Conservation (phyloP, 2,888 invertebrate genomes). For the Pheosia tremula region DNA sequence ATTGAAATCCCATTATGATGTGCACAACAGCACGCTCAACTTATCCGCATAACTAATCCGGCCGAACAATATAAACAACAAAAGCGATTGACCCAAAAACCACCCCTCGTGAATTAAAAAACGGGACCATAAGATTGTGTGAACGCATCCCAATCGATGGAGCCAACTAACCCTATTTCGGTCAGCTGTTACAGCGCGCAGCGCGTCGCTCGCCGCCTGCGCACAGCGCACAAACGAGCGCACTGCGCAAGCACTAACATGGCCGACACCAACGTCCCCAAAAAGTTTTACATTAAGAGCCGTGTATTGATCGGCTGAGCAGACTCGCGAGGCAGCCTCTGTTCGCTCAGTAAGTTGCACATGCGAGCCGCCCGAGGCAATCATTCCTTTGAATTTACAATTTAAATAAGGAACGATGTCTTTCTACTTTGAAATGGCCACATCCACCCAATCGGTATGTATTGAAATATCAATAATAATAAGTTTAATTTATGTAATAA, state of each 20-base stretch:
- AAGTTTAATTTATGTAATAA: too few species aligned
- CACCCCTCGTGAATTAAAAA: constrained; percentile 32
- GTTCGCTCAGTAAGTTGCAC: too few species aligned
- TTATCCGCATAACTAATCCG: not conserved
- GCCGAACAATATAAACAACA: constrained; percentile 31
- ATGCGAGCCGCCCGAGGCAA: too few species aligned
- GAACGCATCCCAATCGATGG: constrained; percentile 46
- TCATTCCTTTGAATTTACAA: too few species aligned
- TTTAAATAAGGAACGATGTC: too few species aligned
- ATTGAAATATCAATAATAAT: too few species aligned
- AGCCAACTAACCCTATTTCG: constrained; percentile 36
- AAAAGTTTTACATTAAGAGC: constrained; percentile 48
- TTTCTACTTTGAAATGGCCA: too few species aligned
- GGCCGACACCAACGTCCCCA: constrained; percentile 48
- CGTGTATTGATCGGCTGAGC: too few species aligned
- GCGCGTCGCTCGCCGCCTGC: constrained; percentile 59
- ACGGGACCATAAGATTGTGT: constrained; percentile 32
- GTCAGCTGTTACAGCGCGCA: constrained; percentile 48
- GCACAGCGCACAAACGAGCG: constrained; percentile 49
- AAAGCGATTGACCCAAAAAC: constrained; percentile 48
- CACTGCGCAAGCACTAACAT: constrained; percentile 56
- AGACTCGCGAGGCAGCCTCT: too few species aligned
- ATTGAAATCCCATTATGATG: constrained; percentile 4
- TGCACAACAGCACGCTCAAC: constrained; percentile 6
- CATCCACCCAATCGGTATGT: too few species aligned